Conservation (phyloP, 2,888 invertebrate genomes). For the Tetheella fluctuosa region DNA sequence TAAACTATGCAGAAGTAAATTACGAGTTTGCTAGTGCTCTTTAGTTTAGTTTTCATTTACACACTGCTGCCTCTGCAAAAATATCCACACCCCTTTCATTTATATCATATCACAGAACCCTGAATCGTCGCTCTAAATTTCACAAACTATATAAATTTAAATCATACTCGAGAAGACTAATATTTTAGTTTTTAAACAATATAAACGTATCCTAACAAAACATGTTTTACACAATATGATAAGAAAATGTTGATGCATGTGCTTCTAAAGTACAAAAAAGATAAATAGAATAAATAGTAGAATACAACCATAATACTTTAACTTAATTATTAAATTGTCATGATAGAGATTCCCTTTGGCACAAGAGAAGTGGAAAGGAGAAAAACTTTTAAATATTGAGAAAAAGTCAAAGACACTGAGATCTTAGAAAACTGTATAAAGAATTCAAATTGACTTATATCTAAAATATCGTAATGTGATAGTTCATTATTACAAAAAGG, state of each 20-base stretch:
- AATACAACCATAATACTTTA: conserved; percentile 55
- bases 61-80: conserved; percentile 42
- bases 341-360: conserved; percentile 72
- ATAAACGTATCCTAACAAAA: neutral
- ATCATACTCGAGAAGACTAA: neutral
- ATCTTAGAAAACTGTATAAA: conserved; percentile 79
- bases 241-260: neutral
- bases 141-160: conserved; percentile 42
- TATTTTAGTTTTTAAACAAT: no score
- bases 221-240: conserved; percentile 19
- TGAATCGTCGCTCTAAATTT: conserved; percentile 49
- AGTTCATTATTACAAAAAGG: conserved; percentile 22
- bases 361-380: conserved; percentile 64
- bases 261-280: conserved; percentile 34
- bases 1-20: neutral
- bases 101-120: conserved; percentile 79
- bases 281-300: conserved; percentile 71
- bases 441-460: conserved; percentile 57
- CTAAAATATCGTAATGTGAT: conserved; percentile 56
- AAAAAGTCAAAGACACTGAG: conserved; percentile 64
- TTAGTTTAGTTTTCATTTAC: conserved; percentile 20
- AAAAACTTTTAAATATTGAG: conserved; percentile 42
- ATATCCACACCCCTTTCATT: conserved; percentile 48
- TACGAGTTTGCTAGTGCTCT: neutral
- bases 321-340: conserved; percentile 64